Base-by-base conservation (phyloP, 2,888 invertebrate species). In the Aplocera efformata region DNA sequence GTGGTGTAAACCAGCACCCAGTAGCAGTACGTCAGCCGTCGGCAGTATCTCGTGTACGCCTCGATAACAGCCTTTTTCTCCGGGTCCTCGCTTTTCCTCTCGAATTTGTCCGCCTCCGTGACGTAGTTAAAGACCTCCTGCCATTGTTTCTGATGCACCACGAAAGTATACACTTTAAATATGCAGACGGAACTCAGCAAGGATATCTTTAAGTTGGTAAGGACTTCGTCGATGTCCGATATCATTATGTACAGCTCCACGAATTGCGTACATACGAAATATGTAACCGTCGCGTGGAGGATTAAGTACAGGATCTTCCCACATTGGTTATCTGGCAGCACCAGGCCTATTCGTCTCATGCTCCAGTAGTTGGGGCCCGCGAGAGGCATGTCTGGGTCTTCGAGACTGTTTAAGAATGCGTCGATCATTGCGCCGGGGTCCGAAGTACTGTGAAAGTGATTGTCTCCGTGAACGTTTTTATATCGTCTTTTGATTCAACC, bases 131-230 rank as follows among this genome's bases (percentile, higher is more conserved):
- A 57, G 1, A 86, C 54, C 24, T 75, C 56, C 31, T 43, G 59
- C 85, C 85, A 86, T 0, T 56, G 53, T 1, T 48, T 46, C 63
- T 83, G 79, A 76, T 78, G 83, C 13, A 78, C 48, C 6, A 82
- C 37, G 42, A 72, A 82, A 0, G 78, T 72, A 35, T 79, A 72
- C 0, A 57, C 63, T 58, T 86, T 85, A 0, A 78, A 56, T 1
- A 79, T 46, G 45, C 81, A 82, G n/a, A 86, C 67, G n/a, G 73
- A 63, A 52, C 85, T 83, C 23, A 83, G 48, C 79, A 84, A 81
- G 0, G 84, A 79, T 47, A 83, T 79, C 53, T 72, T 83, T 21
- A 85, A 48, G 46, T 85, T 84, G 1, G 76, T 78, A 10, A 82
- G 35, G 0, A 81, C 76, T 0, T 67, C 63, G 54, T 78, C 75